Conservation (phyloP, 2,888 invertebrate species). For the Chrysodeixis includens region DNA sequence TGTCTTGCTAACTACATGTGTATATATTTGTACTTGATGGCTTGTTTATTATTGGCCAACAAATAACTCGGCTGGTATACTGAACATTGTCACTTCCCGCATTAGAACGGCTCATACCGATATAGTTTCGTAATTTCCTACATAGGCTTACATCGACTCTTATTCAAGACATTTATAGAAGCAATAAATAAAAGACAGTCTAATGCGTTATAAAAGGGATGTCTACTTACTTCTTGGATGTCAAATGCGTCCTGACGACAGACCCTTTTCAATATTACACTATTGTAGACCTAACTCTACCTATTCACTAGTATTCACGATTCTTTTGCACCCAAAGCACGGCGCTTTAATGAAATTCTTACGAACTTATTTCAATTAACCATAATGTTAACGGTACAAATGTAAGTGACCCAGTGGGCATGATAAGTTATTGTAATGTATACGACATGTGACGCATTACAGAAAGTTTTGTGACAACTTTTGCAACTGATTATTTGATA, state of each 20-base stretch:
- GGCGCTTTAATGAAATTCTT: slow-evolving; percentile 1
- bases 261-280: no score
- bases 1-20: slow-evolving; percentile 42
- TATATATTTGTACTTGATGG: slow-evolving; percentile 43
- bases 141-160: not conserved
- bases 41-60: slow-evolving; percentile 18
- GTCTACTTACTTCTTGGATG: not conserved
- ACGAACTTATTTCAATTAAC: slow-evolving; percentile 7
- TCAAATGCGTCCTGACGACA: not conserved
- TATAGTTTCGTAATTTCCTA: not conserved
- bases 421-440: slow-evolving; percentile 7
- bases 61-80: not conserved
- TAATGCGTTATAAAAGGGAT: not conserved
- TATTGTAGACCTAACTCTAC: no score
- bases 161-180: not conserved
- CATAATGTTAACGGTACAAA: slow-evolving; percentile 9
- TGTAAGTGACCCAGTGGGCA: slow-evolving; percentile 10
- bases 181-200: not conserved
- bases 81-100: slow-evolving; percentile 5
- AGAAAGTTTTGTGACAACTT: slow-evolving; percentile 13
- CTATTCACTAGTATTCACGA: not conserved
- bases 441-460: slow-evolving; percentile 14
- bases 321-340: not conserved
- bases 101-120: not conserved
- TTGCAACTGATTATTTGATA: not conserved